Percentiles rank a stretch among this genome's conserved stretches.
These are phyloP conservation scores for Panagrolaimus sp. DNA, from an alignment of 1,140 invertebrate species.

Conservation along the genomic window DNA sequence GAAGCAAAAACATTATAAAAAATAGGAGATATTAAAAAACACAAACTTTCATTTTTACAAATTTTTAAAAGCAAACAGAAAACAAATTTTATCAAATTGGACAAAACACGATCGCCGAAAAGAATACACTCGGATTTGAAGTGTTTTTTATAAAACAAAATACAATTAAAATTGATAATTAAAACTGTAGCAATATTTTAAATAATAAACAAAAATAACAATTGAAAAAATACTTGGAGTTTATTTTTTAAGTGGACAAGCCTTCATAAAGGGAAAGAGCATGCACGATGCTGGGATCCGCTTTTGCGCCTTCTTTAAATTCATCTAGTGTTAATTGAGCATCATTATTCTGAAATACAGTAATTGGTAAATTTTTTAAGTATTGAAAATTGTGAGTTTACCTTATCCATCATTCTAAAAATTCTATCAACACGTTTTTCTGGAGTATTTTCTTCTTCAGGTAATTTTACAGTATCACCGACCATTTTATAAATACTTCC, in stretches of 20 bases:
- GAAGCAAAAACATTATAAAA: no score
- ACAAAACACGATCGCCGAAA: no score
- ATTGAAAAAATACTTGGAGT: no score
- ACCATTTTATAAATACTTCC: conserved; percentile 99
- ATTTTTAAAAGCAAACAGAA: no score
- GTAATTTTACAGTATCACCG: conserved; percentile 57
- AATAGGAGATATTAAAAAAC: no score
- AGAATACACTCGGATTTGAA: no score
- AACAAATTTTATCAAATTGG: no score
- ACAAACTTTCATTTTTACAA: no score
- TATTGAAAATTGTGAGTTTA: conserved; percentile 35
- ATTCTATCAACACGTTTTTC: conserved; percentile 93
- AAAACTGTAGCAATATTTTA: no score
- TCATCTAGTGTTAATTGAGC: conserved; percentile 92
- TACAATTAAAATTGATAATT: no score
- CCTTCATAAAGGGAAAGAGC: conserved; percentile 66
- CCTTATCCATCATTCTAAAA: conserved; percentile 90
- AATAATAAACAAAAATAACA: no score
- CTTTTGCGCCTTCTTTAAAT: conserved; percentile 95
- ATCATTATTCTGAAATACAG: conserved; percentile 76
- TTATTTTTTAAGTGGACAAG: conserved; percentile 46
- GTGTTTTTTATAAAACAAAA: no score
- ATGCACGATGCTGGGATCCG: conserved; percentile 94
- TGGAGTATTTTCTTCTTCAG: conserved; percentile 75
- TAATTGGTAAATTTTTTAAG: not conserved